phyloP scores from a whole-genome alignment of 2,113 vertebrate genomes.

The Bucco capensis region DNA sequence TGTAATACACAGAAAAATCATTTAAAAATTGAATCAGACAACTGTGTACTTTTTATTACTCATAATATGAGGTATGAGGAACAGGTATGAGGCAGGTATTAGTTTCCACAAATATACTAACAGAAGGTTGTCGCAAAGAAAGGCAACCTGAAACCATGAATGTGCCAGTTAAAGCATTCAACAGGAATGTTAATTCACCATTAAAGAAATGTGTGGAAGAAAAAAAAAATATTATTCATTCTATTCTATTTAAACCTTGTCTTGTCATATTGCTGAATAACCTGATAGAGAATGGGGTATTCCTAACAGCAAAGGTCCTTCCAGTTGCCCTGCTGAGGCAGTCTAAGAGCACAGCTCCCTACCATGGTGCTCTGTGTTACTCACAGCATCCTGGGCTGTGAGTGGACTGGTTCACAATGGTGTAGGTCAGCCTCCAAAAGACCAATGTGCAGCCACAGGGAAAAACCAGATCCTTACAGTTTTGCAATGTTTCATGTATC shows the following conservation, averaged over 20 bases:
- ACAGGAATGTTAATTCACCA: not conserved
- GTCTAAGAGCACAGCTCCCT: not conserved
- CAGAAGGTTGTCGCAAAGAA: not conserved
- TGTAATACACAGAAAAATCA: not conserved
- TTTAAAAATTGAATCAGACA: not conserved
- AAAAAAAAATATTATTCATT: not conserved
- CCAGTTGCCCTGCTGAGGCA: not conserved
- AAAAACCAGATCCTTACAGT: not conserved
- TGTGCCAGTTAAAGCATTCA: not conserved
- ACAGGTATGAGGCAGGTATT: not conserved
- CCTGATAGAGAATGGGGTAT: not conserved
- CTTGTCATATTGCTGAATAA: too few species aligned
- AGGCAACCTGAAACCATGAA: not conserved
- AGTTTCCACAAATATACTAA: not conserved
- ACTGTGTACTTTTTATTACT: not conserved
- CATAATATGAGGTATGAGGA: not conserved
- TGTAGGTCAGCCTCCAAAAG: not conserved
- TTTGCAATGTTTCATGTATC: not conserved
- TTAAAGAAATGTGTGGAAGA: not conserved
- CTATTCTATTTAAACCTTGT: too few species aligned
- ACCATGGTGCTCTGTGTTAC: not conserved
- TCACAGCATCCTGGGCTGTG: accelerated
- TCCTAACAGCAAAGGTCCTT: not conserved
- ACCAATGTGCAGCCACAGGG: too few species aligned
- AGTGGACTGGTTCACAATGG: not conserved